Conservation (phyloP, 2,888 invertebrate genomes). For the Philonicus albiceps region DNA sequence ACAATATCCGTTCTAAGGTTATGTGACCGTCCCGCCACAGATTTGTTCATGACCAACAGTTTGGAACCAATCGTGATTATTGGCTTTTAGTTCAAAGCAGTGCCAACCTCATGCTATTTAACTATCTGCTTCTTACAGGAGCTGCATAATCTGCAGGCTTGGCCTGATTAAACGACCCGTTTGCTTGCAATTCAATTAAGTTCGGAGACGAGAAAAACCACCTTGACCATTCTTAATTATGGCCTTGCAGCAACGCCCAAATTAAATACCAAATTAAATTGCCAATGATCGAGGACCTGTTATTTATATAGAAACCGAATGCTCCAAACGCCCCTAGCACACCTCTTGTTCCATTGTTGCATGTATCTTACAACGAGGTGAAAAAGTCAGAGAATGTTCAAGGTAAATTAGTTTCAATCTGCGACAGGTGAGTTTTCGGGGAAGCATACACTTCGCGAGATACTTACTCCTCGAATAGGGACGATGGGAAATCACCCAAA, state of each 20-base stretch:
- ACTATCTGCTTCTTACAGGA: not conserved
- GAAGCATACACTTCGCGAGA: not conserved
- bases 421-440: not conserved
- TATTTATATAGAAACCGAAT: not conserved
- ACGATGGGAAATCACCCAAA: not conserved
- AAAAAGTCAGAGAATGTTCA: not conserved
- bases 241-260: not conserved
- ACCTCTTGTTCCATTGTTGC: not conserved
- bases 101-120: not conserved
- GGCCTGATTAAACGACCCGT: not conserved
- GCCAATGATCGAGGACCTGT: not conserved
- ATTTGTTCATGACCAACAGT: not conserved
- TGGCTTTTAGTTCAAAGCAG: not conserved
- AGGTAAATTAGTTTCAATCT: not conserved
- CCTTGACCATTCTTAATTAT: not conserved
- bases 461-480: not conserved
- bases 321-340: not conserved
- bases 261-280: not conserved
- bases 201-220: not conserved
- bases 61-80: not conserved
- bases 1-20: not conserved
- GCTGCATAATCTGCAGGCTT: not conserved
- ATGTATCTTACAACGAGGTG: not conserved
- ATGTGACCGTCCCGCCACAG: not conserved
- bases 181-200: not conserved